Percentiles rank a stretch among this genome's conserved stretches.
Evolutionary conservation across 2,113 vertebrate genomes (phyloP).

Genomic region (Colius striatus): DNA sequence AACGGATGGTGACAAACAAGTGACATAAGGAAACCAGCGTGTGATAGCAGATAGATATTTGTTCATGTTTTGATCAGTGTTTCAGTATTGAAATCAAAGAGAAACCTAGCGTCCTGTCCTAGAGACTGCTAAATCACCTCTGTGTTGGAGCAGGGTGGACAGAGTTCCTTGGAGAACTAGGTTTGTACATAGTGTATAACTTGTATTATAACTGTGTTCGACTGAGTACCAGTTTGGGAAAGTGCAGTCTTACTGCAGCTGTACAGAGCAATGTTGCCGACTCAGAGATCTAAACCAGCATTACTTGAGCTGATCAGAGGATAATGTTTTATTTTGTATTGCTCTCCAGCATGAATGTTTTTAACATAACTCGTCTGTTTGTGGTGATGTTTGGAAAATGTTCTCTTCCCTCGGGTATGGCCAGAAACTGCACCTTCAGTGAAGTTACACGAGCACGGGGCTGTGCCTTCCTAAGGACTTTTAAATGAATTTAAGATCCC

Average conservation of each 20-base stretch:
- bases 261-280: neutral
- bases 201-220: constrained; percentile 52
- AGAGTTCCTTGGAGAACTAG: neutral
- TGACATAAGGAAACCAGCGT: neutral
- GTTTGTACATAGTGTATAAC: constrained; percentile 63
- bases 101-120: neutral
- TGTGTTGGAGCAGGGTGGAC: neutral
- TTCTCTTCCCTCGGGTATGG: neutral
- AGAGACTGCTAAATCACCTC: neutral
- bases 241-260: neutral
- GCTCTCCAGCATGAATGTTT: neutral
- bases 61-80: neutral
- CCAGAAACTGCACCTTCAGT: neutral
- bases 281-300: neutral
- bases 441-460: neutral
- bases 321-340: constrained; percentile 28
- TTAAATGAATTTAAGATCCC: constrained; percentile 8
- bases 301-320: neutral
- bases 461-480: neutral
- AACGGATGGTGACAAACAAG: neutral
- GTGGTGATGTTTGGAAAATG: constrained; percentile 12
- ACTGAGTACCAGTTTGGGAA: constrained; percentile 22
- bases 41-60: neutral
- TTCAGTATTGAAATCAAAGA: constrained; percentile 11
- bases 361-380: constrained; percentile 21